Evolutionary conservation across 2,797 vertebrate species (phyloP).

Genomic region (Capromys pilorides): DNA sequence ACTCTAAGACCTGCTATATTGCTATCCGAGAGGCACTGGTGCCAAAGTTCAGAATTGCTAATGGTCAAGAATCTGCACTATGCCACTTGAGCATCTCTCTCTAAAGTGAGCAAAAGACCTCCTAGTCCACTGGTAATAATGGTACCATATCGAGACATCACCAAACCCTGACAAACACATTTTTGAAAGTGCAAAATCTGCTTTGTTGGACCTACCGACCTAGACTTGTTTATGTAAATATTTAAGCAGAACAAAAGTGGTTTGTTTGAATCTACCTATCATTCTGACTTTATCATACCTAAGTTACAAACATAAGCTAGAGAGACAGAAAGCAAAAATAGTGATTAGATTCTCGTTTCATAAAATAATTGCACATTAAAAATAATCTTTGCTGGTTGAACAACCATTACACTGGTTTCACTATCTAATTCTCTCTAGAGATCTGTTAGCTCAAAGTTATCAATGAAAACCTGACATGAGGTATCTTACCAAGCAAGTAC

Average conservation of each 20-base stretch:
- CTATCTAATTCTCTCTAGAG: neutral
- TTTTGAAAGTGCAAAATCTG: neutral
- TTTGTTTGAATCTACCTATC: neutral
- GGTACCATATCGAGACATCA: neutral
- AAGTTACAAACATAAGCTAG: neutral
- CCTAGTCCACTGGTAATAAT: neutral
- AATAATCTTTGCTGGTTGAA: neutral
- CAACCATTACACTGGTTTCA: neutral
- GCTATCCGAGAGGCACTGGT: neutral
- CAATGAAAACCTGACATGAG: neutral
- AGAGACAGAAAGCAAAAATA: neutral
- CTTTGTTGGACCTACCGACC: neutral
- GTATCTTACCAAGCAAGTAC: neutral
- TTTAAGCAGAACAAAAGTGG: neutral
- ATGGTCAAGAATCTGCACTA: neutral
- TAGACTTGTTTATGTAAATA: neutral
- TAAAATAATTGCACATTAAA: neutral
- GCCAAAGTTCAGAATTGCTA: neutral
- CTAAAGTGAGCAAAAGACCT: neutral
- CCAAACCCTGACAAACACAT: neutral
- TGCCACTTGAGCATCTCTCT: neutral
- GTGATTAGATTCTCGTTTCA: neutral
- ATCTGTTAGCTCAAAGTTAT: neutral
- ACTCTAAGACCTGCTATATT: neutral
- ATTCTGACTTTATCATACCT: neutral